Evolutionary conservation across 1,140 invertebrate genomes (phyloP).

Genomic region (Pseudomyrmex pallidus): DNA sequence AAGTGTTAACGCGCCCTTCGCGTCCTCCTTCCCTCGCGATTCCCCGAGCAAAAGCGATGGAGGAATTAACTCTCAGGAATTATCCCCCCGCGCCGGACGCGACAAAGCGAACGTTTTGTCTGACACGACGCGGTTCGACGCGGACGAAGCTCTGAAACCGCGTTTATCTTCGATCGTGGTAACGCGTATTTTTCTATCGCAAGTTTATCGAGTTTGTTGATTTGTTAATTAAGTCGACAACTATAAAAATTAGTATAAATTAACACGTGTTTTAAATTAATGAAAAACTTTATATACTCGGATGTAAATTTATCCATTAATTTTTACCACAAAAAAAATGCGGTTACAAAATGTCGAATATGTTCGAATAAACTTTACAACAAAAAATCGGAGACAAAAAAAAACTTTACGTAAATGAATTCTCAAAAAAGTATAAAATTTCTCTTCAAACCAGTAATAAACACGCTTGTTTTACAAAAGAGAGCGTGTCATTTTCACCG

Average conservation of each 20-base stretch:
- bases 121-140: conserved; percentile 55
- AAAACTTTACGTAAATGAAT: neutral
- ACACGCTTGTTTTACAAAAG: conserved; percentile 8
- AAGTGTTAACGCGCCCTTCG: conserved; percentile 81
- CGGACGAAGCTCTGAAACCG: conserved; percentile 13
- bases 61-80: conserved; percentile 82
- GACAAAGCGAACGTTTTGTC: conserved; percentile 62
- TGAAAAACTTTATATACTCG: no score
- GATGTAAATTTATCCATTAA: no score
- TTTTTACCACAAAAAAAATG: no score
- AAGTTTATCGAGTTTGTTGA: neutral
- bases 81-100: conserved; percentile 69
- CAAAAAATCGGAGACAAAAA: neutral
- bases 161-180: conserved; percentile 1
- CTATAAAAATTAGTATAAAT: no score
- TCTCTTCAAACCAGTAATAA: neutral
- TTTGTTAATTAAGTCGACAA: neutral
- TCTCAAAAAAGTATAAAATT: neutral
- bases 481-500: conserved; percentile 14
- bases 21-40: conserved; percentile 37
- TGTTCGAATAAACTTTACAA: neutral
- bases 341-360: neutral
- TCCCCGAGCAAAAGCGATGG: conserved; percentile 57
- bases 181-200: neutral
- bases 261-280: no score